Conservation (phyloP, 2,888 invertebrate species). For the Dermolepida albohirtum region DNA sequence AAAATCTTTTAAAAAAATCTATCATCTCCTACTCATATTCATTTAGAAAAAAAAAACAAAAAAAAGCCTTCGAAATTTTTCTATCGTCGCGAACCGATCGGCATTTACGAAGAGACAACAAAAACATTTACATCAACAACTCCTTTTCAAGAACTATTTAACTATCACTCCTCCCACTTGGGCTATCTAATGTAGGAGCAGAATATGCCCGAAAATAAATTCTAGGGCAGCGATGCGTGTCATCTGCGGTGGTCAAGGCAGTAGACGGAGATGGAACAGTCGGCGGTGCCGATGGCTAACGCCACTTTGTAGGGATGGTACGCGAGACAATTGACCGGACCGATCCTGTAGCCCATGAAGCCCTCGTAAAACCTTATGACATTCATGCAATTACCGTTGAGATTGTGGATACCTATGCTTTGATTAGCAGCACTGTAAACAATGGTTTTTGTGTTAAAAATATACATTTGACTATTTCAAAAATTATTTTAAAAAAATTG, state of each 20-base stretch:
- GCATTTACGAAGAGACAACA: not conserved
- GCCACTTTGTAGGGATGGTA: constrained; percentile 91
- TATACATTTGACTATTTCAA: not conserved
- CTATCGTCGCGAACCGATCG: not conserved
- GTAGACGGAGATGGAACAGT: constrained; percentile 88
- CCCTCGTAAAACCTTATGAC: constrained; percentile 91
- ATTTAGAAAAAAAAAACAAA: no score
- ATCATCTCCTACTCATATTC: no score
- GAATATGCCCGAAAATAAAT: constrained; percentile 43
- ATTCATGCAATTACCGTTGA: constrained; percentile 79
- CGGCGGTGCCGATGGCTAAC: constrained; percentile 88
- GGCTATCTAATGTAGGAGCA: constrained; percentile 40
- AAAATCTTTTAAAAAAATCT: no score
- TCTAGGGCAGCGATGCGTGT: constrained; percentile 65
- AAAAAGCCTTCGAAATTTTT: no score
- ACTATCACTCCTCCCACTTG: constrained; percentile 13
- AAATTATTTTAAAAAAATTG: no score
- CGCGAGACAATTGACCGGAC: constrained; percentile 86
- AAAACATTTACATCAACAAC: constrained; percentile 2
- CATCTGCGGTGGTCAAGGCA: constrained; percentile 77
- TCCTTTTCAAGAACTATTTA: constrained; percentile 11
- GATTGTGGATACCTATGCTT: constrained; percentile 81
- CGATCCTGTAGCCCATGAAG: constrained; percentile 88
- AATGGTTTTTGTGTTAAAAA: constrained; percentile 5
- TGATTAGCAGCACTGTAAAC: constrained; percentile 78